A percentile compares a stretch with the other conserved stretches of the same genome.
Conservation (phyloP, 2,888 invertebrate species). For the Agrilus biguttatus region DNA sequence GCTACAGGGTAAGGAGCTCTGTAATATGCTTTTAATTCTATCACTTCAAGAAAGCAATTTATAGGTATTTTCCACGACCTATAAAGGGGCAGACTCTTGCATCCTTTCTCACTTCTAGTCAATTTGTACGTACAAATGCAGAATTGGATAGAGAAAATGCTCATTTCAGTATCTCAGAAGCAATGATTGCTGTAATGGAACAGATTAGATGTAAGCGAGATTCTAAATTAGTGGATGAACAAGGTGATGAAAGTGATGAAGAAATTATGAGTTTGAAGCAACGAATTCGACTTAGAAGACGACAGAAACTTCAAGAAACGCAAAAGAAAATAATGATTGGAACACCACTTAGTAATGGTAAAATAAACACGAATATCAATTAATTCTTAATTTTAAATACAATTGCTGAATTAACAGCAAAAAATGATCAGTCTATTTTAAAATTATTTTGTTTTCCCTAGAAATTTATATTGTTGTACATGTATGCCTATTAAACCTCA, state of each 20-base stretch:
- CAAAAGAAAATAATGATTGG: constrained; percentile 21
- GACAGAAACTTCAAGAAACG: constrained; percentile 35
- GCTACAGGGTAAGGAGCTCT: constrained; percentile 31
- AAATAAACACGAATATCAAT: constrained; percentile 29
- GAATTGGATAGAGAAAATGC: constrained; percentile 75
- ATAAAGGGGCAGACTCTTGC: constrained; percentile 55
- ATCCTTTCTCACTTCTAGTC: constrained; percentile 56
- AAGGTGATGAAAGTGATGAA: constrained; percentile 46
- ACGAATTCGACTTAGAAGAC: constrained; percentile 42
- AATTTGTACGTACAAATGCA: constrained; percentile 55
- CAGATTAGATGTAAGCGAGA: constrained; percentile 48
- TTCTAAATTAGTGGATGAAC: constrained; percentile 33
- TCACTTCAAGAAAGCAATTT: not conserved
- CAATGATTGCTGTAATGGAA: constrained; percentile 70
- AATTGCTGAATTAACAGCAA: not conserved
- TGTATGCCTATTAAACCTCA: no score
- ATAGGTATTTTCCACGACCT: constrained; percentile 41
- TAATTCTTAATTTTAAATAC: constrained; percentile 15
- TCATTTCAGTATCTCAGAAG: constrained; percentile 73
- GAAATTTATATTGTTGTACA: no score
- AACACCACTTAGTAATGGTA: constrained; percentile 29
- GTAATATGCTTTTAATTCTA: not conserved
- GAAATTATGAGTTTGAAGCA: constrained; percentile 50
- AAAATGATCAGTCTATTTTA: not conserved
- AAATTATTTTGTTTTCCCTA: not conserved